A percentile compares a stretch with the other conserved stretches of the same genome.
phyloP scores from a whole-genome alignment of 2,888 invertebrate species.

The Bellardia bayeri region DNA sequence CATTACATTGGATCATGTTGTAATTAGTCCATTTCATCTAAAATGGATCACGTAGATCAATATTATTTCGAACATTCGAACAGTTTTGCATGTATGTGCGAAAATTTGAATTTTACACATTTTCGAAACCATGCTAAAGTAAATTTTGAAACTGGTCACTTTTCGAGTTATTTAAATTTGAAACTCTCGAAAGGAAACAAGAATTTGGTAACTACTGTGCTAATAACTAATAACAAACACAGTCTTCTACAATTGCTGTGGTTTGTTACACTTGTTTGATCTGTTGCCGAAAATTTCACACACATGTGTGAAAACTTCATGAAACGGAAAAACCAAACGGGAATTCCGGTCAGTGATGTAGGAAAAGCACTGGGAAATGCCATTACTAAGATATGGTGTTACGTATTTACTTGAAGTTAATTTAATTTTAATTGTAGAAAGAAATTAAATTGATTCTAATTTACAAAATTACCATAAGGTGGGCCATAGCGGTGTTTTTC shows the following conservation, averaged over 20 bases:
- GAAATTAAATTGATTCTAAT: too few species aligned
- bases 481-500: too few species aligned
- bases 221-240: background rate
- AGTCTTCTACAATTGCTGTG: conserved; percentile 23
- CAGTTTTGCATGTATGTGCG: background rate
- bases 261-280: conserved; percentile 65
- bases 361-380: conserved; percentile 60
- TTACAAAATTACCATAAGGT: too few species aligned
- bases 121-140: conserved; percentile 32
- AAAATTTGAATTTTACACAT: conserved; percentile 14
- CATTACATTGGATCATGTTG: too few species aligned
- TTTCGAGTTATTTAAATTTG: background rate
- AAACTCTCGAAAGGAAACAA: background rate
- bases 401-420: conserved; percentile 64
- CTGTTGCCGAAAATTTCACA: conserved; percentile 44
- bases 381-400: conserved; percentile 62
- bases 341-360: conserved; percentile 54
- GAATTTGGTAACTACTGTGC: background rate
- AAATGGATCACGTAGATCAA: too few species aligned
- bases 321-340: conserved; percentile 63
- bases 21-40: too few species aligned
- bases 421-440: background rate
- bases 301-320: conserved; percentile 43
- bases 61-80: too few species aligned
- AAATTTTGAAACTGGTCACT: conserved; percentile 39